A percentile compares a stretch with the other conserved stretches of the same genome.
Evolutionary conservation across 2,888 invertebrate species (phyloP).

Genomic region (Micropterix aruncella): DNA sequence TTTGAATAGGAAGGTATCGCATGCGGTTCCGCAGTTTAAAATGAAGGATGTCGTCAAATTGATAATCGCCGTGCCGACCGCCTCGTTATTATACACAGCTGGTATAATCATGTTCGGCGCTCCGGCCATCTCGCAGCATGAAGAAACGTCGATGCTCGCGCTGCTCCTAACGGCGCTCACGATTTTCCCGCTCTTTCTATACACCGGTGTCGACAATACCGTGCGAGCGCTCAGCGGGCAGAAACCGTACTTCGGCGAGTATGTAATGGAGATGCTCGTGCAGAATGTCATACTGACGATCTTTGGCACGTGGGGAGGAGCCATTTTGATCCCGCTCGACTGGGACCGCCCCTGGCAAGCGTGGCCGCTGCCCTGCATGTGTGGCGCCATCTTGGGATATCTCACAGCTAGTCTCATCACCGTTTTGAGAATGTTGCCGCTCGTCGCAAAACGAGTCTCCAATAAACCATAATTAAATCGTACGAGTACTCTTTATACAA

Average conservation of each 20-base stretch:
- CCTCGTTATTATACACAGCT: slow-evolving; percentile 37
- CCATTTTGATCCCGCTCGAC: slow-evolving; percentile 75
- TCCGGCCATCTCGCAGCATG: slow-evolving; percentile 43
- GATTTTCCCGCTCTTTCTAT: slow-evolving; percentile 45
- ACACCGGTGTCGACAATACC: slow-evolving; percentile 43
- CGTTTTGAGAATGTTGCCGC: slow-evolving; percentile 19
- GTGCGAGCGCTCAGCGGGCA: slow-evolving; percentile 38
- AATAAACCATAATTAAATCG: no score
- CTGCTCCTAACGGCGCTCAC: slow-evolving; percentile 45
- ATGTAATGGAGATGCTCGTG: slow-evolving; percentile 40
- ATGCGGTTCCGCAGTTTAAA: background rate
- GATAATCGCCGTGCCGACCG: background rate
- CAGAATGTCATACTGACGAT: slow-evolving; percentile 42
- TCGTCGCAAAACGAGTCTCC: background rate
- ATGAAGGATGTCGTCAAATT: background rate
- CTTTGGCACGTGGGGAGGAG: slow-evolving; percentile 73
- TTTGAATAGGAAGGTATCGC: background rate
- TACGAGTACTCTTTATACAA: no score
- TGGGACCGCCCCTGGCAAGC: slow-evolving; percentile 86
- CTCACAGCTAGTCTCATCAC: slow-evolving; percentile 38
- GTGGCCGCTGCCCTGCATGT: slow-evolving; percentile 60
- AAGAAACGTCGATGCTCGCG: slow-evolving; percentile 55
- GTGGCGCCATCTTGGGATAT: slow-evolving; percentile 52
- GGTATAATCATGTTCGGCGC: slow-evolving; percentile 55
- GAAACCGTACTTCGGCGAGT: slow-evolving; percentile 32